These are phyloP conservation scores for Planococcus citri DNA, from an alignment of 1,140 invertebrate species.

Conservation along the genomic window DNA sequence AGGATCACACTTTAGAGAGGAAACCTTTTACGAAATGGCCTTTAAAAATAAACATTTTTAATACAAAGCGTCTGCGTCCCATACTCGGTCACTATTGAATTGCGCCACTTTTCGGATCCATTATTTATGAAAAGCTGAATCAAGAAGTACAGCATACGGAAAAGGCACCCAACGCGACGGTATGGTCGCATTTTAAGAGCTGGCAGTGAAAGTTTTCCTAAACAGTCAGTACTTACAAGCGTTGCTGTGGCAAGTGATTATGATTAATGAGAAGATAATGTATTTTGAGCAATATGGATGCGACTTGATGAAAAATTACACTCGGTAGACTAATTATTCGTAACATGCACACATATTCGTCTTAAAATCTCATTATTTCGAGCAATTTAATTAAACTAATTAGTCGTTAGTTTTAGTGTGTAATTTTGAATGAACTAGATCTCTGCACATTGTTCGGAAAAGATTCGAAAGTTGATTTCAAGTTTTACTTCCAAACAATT, in stretches of 20 bases:
- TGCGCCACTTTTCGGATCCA: neutral
- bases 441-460: neutral
- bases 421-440: neutral
- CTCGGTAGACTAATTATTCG: constrained; percentile 12
- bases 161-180: no score
- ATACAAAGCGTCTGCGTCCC: no score
- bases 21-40: no score
- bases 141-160: neutral
- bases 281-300: constrained; percentile 19
- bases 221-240: constrained; percentile 13
- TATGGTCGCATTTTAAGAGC: neutral
- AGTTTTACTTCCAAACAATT: neutral
- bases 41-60: neutral
- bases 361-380: neutral
- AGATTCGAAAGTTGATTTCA: neutral
- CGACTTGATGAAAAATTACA: constrained; percentile 19
- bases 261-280: constrained; percentile 19
- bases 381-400: constrained; percentile 8
- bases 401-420: neutral
- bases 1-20: neutral
- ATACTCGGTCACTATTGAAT: neutral
- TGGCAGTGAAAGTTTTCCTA: neutral
- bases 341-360: constrained; percentile 6
- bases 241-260: constrained; percentile 19
- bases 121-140: constrained; percentile 1